phyloP scores from a whole-genome alignment of 2,888 invertebrate genomes.

The Andrena bicolor region DNA sequence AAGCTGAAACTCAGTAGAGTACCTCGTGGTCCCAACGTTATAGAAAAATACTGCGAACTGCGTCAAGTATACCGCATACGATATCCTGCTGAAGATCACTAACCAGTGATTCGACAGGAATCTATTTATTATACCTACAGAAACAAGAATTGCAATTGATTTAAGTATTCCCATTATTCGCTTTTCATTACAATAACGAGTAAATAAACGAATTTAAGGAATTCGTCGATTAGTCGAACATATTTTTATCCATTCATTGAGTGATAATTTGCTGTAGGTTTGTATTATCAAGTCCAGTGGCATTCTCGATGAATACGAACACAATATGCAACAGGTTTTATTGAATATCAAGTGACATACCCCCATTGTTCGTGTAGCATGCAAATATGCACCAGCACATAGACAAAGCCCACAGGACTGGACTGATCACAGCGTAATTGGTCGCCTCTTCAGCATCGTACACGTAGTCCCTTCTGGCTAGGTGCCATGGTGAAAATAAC shows the following conservation, averaged over 20 bases:
- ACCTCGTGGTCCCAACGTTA: constrained; percentile 88
- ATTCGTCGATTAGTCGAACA: too few relatives aligned
- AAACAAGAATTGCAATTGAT: background rate
- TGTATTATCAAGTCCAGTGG: too few relatives aligned
- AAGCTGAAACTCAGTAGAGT: constrained; percentile 87
- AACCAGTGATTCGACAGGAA: constrained; percentile 87
- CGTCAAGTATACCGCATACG: constrained; percentile 89
- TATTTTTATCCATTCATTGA: too few relatives aligned
- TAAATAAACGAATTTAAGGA: too few relatives aligned
- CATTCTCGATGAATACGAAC: too few relatives aligned
- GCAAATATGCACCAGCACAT: constrained; percentile 89
- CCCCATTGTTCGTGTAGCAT: constrained; percentile 86
- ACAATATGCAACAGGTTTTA: background rate
- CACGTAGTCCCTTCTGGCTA: constrained; percentile 87
- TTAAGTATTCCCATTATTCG: background rate
- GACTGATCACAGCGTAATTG: constrained; percentile 88
- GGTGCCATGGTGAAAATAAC: constrained; percentile 87
- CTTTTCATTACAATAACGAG: background rate
- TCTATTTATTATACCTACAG: constrained; percentile 86
- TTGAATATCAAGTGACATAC: constrained; percentile 77
- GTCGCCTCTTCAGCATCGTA: constrained; percentile 88
- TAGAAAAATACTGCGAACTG: constrained; percentile 90
- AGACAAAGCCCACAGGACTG: constrained; percentile 87
- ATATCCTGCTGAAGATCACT: constrained; percentile 88
- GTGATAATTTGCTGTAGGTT: too few relatives aligned